A percentile compares a stretch with the other conserved stretches of the same genome.
Conservation (phyloP, 2,113 vertebrate species). For the Myxocyprinus asiaticus region DNA sequence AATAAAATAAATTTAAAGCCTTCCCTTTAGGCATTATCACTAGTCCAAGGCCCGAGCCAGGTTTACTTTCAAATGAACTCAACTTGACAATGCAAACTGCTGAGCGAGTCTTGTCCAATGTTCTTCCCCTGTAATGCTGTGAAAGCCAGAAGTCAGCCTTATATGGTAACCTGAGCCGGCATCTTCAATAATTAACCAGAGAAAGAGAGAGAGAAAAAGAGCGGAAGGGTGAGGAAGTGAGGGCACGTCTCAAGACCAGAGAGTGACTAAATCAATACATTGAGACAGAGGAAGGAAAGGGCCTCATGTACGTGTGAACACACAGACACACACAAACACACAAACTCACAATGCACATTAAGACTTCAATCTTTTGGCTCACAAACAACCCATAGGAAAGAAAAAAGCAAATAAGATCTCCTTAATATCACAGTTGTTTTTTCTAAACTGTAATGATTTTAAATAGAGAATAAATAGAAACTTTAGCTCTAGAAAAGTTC, state of each 20-base stretch:
- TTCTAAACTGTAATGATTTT: background rate
- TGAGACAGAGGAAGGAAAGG: conserved; percentile 5
- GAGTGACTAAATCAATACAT: conserved; percentile 37
- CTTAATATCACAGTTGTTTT: too few relatives aligned
- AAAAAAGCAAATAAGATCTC: background rate
- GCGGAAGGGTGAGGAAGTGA: conserved; percentile 30
- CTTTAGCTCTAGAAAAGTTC: background rate
- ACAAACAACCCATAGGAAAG: background rate
- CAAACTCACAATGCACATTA: background rate
- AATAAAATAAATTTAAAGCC: background rate
- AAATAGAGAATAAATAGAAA: background rate
- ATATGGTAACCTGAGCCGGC: conserved; percentile 50
- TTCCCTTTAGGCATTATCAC: conserved; percentile 7
- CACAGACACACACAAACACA: conserved; percentile 23
- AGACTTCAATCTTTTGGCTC: background rate
- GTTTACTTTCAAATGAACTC: conserved; percentile 31
- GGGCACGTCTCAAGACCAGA: conserved; percentile 33
- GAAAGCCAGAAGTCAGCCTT: conserved; percentile 46
- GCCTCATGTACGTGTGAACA: conserved; percentile 13
- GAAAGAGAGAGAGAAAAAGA: conserved; percentile 21
- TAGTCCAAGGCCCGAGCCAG: background rate
- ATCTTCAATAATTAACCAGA: conserved; percentile 55
- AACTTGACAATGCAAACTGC: too few relatives aligned
- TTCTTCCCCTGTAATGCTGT: conserved; percentile 44
- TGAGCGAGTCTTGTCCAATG: background rate